Evolutionary conservation across 2,888 invertebrate genomes (phyloP), one percentile per base, ranked within the genome.

Genomic region (Pollenia griseotomentosa): DNA sequence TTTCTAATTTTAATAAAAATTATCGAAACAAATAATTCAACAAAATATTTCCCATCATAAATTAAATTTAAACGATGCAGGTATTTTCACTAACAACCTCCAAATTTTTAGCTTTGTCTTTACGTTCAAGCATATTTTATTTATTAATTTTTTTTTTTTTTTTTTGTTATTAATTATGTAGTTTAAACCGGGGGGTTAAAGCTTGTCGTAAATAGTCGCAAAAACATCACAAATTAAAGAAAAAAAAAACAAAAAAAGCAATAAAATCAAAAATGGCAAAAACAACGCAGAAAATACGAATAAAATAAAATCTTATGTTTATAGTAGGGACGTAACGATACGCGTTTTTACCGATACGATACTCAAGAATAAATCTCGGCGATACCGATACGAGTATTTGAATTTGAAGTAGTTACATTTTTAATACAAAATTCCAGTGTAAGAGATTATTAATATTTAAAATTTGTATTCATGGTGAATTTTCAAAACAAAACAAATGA

Each of bases 271-370:
- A 78, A 59, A 61, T 19, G n/a, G 5, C 16, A 57, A 66, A 74
- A 40, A 48, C 10, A 33, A 70, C 23, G 55, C 16, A 90, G 89
- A 88, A 89, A 90, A 40, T 33, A 33, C 33, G 1, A 33, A 33
- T 33, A 33, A 6, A 91, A 90, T 55, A 44, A 42, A 10, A 90
- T 90, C 89, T 89, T 88, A 78, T 33, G 33, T 33, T 0, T 33
- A 33, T 33, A 33, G 33, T 33, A 33, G 33, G 33, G 33, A 33
- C 33, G 33, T 33, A 33, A 6, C 33, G 6, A 5, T 33, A 6
- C 33, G 6, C 33, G 33, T 33, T 33, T 33, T 33, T 33, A 0
- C 33, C 33, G 33, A 33, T 33, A 33, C 33, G 33, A 33, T 33
- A 33, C 33, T 33, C 33, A 33, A 6, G 6, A 33, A 33, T 23